These are phyloP conservation scores for Sciurus vulgaris DNA, from an alignment of 2,797 vertebrate genomes.

Conservation along the genomic window DNA sequence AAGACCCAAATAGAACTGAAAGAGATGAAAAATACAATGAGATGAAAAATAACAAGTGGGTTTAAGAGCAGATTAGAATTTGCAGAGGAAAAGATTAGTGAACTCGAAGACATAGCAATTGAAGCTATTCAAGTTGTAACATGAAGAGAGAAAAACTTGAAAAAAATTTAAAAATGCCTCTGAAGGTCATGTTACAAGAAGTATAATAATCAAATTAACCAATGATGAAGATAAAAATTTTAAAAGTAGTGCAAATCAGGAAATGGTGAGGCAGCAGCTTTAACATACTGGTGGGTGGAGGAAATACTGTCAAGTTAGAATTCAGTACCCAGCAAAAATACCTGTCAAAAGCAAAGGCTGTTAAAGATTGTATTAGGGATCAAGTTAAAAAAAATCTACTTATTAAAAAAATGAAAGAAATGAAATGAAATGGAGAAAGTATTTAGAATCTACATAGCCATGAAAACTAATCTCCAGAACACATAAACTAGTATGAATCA, in stretches of 20 bases:
- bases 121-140: neutral
- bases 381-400: neutral
- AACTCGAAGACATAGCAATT: neutral
- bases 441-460: neutral
- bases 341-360: neutral
- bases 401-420: neutral
- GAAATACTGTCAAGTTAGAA: neutral
- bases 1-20: neutral
- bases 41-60: neutral
- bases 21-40: neutral
- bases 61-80: neutral
- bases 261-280: neutral
- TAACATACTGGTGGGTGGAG: neutral
- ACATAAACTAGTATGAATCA: neutral
- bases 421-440: neutral
- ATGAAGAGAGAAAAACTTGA: neutral
- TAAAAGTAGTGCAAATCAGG: neutral
- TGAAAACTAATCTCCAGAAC: neutral
- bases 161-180: no score
- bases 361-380: neutral
- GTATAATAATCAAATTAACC: neutral
- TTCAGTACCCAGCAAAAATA: neutral
- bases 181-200: neutral
- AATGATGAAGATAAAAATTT: neutral
- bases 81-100: neutral